Base-by-base conservation (phyloP, 2,113 vertebrate species). In the Brachirus orientalis region DNA sequence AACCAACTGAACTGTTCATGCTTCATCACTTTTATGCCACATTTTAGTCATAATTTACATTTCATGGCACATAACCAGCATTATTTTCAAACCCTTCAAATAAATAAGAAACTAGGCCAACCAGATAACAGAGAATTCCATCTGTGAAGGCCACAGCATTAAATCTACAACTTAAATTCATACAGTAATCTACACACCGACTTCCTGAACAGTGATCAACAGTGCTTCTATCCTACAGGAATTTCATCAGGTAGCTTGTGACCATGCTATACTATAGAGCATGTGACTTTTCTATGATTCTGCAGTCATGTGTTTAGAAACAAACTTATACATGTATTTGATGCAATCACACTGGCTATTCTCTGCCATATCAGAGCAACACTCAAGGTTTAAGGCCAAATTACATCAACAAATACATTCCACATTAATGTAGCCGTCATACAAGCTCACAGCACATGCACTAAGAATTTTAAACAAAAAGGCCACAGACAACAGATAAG, bases 391-490 rank as follows among this genome's bases (percentile, higher is more conserved):
- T 76, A 75, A 75, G 64, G 71, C 40, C 77, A 18, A 57, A 72
- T 11, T 60, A 17, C 40, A 58, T 73, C 18, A 62, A 59, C 44
- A 58, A 43, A 74, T 45, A 40, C 44, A 63, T 45, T 17, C 12
- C 20, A 72, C 57, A 57, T 61, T 0, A 68, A 69, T n/a, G 40
- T 43, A 51, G 45, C 61, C 45, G 60, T 38, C 45, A 13, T 45
- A 79, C 35, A 48, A 69, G 54, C 48, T 75, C 46, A 47, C 11
- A 51, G 79, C 90, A n/a, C n/a, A 91, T 92, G 91, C 89, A 85
- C 55, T 63, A 72, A 66, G 40, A 72, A 17, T 76, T 70, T 18
- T 67, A 86, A 86, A 38, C 65, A 78, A 88, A 88, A 85, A 84
- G 68, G 77, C 76, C 76, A 80, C 77, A 68, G 12, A 83, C 52